These are phyloP conservation scores for Cyanistes caeruleus DNA, from an alignment of 2,113 vertebrate genomes.

Conservation along the genomic window DNA sequence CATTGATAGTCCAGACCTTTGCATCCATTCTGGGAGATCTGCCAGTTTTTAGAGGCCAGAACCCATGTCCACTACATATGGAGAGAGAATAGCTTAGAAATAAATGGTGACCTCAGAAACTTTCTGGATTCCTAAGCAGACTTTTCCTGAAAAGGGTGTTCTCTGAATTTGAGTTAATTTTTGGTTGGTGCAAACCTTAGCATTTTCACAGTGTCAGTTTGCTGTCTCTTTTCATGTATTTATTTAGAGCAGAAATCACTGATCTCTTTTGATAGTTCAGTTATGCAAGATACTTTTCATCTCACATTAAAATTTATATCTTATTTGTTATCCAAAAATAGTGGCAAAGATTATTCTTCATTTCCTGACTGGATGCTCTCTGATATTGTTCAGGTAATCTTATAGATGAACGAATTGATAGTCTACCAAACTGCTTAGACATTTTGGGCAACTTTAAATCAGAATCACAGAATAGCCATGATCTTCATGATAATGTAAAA, in stretches of 20 bases:
- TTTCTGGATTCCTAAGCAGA: neutral
- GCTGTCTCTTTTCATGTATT: neutral
- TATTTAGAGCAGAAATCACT: slow-evolving; percentile 38
- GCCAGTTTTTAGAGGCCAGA: slow-evolving; percentile 59
- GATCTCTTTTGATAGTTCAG: slow-evolving; percentile 18
- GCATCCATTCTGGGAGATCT: slow-evolving; percentile 47
- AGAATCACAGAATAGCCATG: neutral
- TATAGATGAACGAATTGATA: slow-evolving; percentile 34
- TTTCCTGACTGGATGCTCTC: slow-evolving; percentile 56
- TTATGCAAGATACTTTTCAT: slow-evolving; percentile 56
- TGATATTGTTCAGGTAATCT: slow-evolving; percentile 43
- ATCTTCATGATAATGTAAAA: slow-evolving; percentile 4
- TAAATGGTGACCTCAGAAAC: slow-evolving; percentile 45
- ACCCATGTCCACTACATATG: slow-evolving; percentile 48
- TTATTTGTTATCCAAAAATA: slow-evolving; percentile 63
- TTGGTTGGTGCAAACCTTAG: neutral
- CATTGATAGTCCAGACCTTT: slow-evolving; percentile 49
- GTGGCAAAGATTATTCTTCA: slow-evolving; percentile 62
- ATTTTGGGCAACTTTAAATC: slow-evolving; percentile 20
- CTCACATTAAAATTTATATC: slow-evolving; percentile 63
- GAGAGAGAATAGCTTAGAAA: slow-evolving; percentile 17
- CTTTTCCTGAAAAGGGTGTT: slow-evolving; percentile 5
- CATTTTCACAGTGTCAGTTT: slow-evolving; percentile 12
- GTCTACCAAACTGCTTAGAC: neutral
- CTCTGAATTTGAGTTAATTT: neutral